Evolutionary conservation across 2,888 invertebrate genomes (phyloP).

Genomic region (Brachylomia viminalis): DNA sequence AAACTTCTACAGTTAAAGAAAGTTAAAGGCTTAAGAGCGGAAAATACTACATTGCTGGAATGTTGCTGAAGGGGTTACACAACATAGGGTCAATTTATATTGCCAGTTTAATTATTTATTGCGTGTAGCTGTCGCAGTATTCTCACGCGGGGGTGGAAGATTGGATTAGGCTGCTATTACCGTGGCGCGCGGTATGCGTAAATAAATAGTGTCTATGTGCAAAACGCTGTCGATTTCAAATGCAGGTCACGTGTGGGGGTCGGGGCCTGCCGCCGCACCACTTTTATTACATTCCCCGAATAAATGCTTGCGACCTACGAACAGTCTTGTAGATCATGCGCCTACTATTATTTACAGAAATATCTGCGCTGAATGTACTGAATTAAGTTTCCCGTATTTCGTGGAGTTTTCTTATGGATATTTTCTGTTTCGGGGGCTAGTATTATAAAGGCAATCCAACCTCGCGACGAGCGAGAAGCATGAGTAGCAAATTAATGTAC

Average conservation of each 20-base stretch:
- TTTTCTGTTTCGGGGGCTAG: background rate
- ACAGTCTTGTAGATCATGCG: slow-evolving; percentile 66
- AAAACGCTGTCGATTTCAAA: slow-evolving; percentile 76
- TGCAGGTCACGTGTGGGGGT: slow-evolving; percentile 82
- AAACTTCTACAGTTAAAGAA: background rate
- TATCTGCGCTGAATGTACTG: slow-evolving; percentile 30
- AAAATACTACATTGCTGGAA: background rate
- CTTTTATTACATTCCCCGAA: slow-evolving; percentile 88
- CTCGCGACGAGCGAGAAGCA: background rate
- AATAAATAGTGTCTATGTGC: slow-evolving; percentile 78
- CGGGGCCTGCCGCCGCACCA: slow-evolving; percentile 77
- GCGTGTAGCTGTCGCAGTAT: slow-evolving; percentile 43
- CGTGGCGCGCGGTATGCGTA: slow-evolving; percentile 77
- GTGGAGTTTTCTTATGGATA: background rate
- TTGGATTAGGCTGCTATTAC: slow-evolving; percentile 75
- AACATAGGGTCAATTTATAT: slow-evolving; percentile 11
- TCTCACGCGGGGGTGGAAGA: slow-evolving; percentile 63
- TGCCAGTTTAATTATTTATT: slow-evolving; percentile 43
- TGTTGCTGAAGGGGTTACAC: slow-evolving; percentile 7
- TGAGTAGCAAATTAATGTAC: background rate
- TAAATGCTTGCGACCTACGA: slow-evolving; percentile 78
- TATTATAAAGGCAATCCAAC: background rate
- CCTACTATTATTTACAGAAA: slow-evolving; percentile 63
- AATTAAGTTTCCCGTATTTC: slow-evolving; percentile 17
- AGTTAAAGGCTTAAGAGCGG: background rate